Percentiles rank a stretch among this genome's conserved stretches.
phyloP scores from a whole-genome alignment of 2,113 vertebrate species.

The Cyanoliseus patagonus region DNA sequence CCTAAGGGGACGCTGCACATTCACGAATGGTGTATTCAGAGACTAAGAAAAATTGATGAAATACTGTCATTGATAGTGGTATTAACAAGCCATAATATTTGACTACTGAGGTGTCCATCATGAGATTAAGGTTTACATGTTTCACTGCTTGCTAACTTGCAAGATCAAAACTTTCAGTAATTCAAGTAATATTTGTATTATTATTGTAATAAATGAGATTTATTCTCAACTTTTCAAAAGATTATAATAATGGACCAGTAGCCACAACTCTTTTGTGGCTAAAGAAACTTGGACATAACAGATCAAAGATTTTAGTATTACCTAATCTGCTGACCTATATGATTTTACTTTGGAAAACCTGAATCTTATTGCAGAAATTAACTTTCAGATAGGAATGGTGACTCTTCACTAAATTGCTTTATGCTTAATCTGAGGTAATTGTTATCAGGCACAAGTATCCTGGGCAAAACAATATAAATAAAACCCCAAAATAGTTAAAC shows the following conservation, averaged over 20 bases:
- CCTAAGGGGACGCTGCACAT: not conserved
- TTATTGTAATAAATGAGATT: not conserved
- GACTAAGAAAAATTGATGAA: not conserved
- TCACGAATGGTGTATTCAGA: not conserved
- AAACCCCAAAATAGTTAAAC: not conserved
- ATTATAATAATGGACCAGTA: not conserved
- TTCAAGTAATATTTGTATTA: not conserved
- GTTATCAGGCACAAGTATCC: not conserved
- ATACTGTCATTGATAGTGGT: not conserved
- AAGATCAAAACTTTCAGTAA: not conserved
- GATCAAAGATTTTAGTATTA: not conserved
- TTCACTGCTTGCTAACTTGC: not conserved
- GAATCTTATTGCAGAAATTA: not conserved
- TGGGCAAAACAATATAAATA: not conserved
- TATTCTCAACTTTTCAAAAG: not conserved
- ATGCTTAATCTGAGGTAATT: not conserved
- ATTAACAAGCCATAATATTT: not conserved
- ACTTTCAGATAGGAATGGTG: not conserved
- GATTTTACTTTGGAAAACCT: not conserved
- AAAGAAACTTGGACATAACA: not conserved
- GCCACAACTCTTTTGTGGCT: not conserved
- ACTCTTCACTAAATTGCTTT: not conserved
- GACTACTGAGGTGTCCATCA: not conserved
- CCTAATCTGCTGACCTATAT: not conserved
- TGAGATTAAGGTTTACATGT: not conserved